These are phyloP conservation scores for Ephestia elutella DNA, from an alignment of 1,140 invertebrate genomes.

Conservation along the genomic window DNA sequence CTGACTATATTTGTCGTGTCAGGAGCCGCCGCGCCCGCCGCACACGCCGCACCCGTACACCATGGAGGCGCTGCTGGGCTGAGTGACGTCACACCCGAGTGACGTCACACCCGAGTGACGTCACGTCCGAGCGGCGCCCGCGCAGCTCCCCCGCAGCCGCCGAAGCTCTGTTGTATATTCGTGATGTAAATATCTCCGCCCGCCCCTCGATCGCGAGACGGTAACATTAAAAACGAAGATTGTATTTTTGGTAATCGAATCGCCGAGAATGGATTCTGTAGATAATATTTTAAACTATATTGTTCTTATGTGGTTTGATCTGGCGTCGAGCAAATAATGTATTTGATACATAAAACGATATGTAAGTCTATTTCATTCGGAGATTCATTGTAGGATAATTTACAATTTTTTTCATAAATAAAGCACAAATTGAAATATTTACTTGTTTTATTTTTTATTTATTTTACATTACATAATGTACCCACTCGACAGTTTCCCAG, in stretches of 20 bases:
- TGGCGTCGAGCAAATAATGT: constrained; percentile 71
- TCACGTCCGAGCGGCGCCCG: neutral
- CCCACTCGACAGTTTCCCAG: too few relatives aligned
- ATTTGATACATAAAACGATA: constrained; percentile 75
- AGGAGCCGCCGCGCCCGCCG: constrained; percentile 53
- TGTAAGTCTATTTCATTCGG: constrained; percentile 75
- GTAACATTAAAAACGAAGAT: constrained; percentile 39
- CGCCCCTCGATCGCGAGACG: constrained; percentile 18
- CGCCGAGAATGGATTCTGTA: constrained; percentile 71
- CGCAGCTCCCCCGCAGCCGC: neutral
- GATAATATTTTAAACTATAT: constrained; percentile 74
- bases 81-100: constrained; percentile 16
- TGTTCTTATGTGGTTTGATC: constrained; percentile 73
- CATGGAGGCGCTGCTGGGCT: constrained; percentile 78
- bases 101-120: neutral
- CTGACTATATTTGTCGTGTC: neutral
- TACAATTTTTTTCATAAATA: constrained; percentile 77
- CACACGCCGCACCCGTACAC: constrained; percentile 75
- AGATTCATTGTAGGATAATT: constrained; percentile 76
- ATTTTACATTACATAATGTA: too few relatives aligned
- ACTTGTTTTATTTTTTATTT: constrained; percentile 45
- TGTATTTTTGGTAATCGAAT: constrained; percentile 71
- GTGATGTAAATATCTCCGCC: constrained; percentile 47
- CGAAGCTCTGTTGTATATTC: constrained; percentile 37
- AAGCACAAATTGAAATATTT: constrained; percentile 74